Conservation (phyloP, 2,888 invertebrate genomes). For the Darwinula stevensoni region DNA sequence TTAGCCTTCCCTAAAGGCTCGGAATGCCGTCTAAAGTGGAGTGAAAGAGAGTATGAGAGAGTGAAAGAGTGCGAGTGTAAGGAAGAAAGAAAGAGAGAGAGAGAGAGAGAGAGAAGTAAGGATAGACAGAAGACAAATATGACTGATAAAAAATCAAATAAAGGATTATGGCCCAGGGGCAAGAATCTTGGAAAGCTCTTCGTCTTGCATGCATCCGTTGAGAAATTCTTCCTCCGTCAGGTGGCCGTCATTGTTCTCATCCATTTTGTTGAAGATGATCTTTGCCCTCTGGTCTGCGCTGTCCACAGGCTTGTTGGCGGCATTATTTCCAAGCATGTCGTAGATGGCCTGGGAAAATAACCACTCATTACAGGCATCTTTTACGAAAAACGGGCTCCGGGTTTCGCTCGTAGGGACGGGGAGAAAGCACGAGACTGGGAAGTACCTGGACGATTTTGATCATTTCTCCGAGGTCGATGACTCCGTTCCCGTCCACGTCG, state of each 20-base stretch:
- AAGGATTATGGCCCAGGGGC: no score
- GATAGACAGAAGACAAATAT: no score
- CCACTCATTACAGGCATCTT: not conserved
- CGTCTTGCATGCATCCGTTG: conserved; percentile 87
- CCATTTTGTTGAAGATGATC: conserved; percentile 98
- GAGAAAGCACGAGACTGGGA: conserved; percentile 6
- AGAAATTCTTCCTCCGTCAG: conserved; percentile 92
- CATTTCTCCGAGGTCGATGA: conserved; percentile 96
- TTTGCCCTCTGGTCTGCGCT: conserved; percentile 92
- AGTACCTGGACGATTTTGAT: conserved; percentile 91
- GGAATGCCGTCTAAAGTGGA: no score
- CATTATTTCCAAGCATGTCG: conserved; percentile 94
- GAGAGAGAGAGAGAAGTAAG: no score
- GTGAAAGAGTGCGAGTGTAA: no score
- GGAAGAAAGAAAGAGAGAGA: no score
- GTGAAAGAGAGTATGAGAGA: no score
- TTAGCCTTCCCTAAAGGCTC: no score
- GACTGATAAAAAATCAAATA: no score
- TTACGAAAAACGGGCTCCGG: no score
- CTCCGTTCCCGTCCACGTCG: conserved; percentile 90
- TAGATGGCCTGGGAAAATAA: conserved; percentile 66
- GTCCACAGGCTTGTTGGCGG: conserved; percentile 74
- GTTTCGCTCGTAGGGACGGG: no score
- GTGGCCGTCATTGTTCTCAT: conserved; percentile 94
- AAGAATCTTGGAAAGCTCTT: conserved; percentile 81